phyloP scores from a whole-genome alignment of 2,113 vertebrate species.

The Athene cunicularia region DNA sequence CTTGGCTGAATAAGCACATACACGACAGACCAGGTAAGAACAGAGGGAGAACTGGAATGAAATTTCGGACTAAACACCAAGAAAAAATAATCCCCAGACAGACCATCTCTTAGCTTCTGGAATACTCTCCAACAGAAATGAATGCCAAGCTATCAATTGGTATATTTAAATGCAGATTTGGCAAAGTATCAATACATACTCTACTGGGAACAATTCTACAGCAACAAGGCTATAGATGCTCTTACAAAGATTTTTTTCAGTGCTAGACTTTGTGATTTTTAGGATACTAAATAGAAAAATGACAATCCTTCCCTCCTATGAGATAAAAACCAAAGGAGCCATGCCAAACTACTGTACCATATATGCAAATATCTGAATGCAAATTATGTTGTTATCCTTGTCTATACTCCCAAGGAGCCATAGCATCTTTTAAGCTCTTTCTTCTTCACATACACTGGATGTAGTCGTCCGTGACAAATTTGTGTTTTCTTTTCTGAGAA shows the following conservation, averaged over 20 bases:
- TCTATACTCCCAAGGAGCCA: constrained; percentile 42
- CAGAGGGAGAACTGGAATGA: neutral
- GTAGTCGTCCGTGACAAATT: constrained; percentile 40
- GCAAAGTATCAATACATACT: neutral
- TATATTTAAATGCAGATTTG: constrained; percentile 4
- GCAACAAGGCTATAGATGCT: neutral
- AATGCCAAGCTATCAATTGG: neutral
- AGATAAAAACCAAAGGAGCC: constrained; percentile 23
- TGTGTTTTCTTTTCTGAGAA: constrained; percentile 55
- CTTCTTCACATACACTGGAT: constrained; percentile 18
- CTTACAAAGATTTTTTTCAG: neutral
- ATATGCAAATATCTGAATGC: constrained; percentile 55
- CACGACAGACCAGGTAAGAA: neutral
- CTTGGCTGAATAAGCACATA: neutral
- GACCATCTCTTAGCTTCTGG: neutral
- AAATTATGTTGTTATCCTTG: constrained; percentile 62
- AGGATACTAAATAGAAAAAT: constrained; percentile 5
- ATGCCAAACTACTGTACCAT: constrained; percentile 36
- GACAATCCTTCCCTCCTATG: neutral
- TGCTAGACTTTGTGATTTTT: neutral
- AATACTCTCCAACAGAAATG: neutral
- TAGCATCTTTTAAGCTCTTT: constrained; percentile 40
- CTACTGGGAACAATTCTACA: neutral
- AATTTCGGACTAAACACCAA: neutral
- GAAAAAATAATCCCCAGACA: neutral